phyloP scores from a whole-genome alignment of 2,888 invertebrate genomes.

The Ophion slaviceki region DNA sequence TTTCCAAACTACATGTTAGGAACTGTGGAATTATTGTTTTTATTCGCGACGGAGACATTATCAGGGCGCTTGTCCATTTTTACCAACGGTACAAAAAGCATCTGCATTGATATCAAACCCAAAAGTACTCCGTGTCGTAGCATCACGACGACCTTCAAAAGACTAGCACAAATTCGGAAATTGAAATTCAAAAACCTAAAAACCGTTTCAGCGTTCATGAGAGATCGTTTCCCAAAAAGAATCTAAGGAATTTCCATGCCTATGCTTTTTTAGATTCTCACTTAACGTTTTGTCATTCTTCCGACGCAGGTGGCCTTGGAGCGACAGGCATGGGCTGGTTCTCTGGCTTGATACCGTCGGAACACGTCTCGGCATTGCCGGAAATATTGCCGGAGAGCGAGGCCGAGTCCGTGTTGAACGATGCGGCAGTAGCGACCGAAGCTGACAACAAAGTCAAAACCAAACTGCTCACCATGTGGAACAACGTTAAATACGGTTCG shows the following conservation, averaged over 20 bases:
- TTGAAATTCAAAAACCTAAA: not conserved
- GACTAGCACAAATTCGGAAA: too few relatives aligned
- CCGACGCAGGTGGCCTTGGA: slow-evolving; percentile 70
- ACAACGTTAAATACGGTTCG: slow-evolving; percentile 94
- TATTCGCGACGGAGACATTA: not conserved
- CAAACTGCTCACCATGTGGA: slow-evolving; percentile 94
- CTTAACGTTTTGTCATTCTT: not conserved
- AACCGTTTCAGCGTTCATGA: not conserved
- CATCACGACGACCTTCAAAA: too few relatives aligned
- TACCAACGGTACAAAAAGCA: too few relatives aligned
- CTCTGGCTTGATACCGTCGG: slow-evolving; percentile 72
- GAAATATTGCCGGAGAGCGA: slow-evolving; percentile 70
- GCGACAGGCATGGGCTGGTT: slow-evolving; percentile 73
- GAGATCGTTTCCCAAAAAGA: not conserved
- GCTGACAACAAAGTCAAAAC: slow-evolving; percentile 92
- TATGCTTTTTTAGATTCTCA: not conserved
- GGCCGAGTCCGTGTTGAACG: slow-evolving; percentile 73
- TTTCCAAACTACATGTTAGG: slow-evolving; percentile 7
- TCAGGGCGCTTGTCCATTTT: not conserved
- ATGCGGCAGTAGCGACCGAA: slow-evolving; percentile 82
- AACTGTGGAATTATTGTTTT: not conserved
- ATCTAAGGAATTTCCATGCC: not conserved
- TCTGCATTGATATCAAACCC: too few relatives aligned
- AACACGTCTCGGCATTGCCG: slow-evolving; percentile 75
- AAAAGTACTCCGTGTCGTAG: too few relatives aligned